phyloP scores from a whole-genome alignment of 2,888 invertebrate genomes.

The Scelioninae gen. 2 region DNA sequence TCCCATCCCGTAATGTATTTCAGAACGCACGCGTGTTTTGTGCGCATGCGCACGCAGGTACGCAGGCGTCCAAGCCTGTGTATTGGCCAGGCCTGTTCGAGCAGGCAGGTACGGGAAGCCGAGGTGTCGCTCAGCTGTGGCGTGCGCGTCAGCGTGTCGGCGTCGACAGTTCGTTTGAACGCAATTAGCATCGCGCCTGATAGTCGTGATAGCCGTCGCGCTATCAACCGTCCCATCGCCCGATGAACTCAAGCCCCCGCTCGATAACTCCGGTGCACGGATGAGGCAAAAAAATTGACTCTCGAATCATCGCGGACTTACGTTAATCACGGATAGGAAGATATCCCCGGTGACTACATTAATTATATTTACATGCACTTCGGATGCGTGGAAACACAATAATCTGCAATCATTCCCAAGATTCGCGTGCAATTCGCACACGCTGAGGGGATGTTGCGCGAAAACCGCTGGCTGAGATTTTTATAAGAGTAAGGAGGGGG shows the following conservation, averaged over 20 bases:
- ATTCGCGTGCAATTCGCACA: too few species aligned
- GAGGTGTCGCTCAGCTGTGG: conserved; percentile 54
- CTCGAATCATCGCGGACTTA: too few species aligned
- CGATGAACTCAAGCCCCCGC: conserved; percentile 67
- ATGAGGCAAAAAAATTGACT: not conserved
- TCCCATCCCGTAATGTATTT: conserved; percentile 69
- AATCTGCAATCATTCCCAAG: too few species aligned
- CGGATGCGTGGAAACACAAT: not conserved
- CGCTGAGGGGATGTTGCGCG: too few species aligned
- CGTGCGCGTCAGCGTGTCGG: conserved; percentile 66
- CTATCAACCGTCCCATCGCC: conserved; percentile 66
- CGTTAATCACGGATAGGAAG: too few species aligned
- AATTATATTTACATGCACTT: conserved; percentile 7
- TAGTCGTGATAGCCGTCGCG: conserved; percentile 67
- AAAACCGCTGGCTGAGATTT: too few species aligned
- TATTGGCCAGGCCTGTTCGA: conserved; percentile 67
- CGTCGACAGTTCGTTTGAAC: conserved; percentile 74
- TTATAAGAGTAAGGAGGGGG: too few species aligned
- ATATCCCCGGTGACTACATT: too few species aligned
- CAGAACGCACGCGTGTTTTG: too few species aligned
- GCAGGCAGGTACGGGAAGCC: conserved; percentile 54
- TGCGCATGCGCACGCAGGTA: conserved; percentile 61
- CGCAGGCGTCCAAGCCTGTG: conserved; percentile 64
- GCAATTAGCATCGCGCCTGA: conserved; percentile 72
- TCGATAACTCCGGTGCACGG: conserved; percentile 29